phyloP scores from a whole-genome alignment of 2,113 vertebrate genomes.

The Ceuthmochares aereus region DNA sequence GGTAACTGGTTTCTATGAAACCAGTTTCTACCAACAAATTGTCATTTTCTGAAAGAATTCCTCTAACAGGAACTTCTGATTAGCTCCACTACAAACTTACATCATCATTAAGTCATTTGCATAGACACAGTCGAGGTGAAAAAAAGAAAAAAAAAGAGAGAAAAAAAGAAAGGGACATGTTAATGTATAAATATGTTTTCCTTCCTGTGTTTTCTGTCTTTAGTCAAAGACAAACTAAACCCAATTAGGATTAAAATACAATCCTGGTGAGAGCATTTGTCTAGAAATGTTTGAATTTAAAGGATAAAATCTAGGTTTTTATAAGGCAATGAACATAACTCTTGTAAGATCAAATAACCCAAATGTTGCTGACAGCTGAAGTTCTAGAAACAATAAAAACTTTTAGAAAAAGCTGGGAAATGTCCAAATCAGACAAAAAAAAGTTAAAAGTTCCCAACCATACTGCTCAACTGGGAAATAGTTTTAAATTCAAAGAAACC shows the following conservation, averaged over 20 bases:
- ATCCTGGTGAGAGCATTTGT: background rate
- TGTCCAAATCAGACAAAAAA: background rate
- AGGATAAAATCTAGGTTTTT: background rate
- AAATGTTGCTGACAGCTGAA: background rate
- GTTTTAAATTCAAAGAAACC: background rate
- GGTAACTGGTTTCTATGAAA: background rate
- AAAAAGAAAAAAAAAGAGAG: rapidly evolving
- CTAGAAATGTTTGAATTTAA: background rate
- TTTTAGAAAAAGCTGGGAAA: background rate
- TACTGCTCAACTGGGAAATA: background rate
- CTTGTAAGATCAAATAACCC: background rate
- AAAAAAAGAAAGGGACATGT: rapidly evolving
- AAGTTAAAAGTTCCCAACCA: background rate
- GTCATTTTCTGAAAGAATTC: background rate
- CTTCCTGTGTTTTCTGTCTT: background rate
- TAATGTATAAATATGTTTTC: background rate
- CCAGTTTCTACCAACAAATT: background rate
- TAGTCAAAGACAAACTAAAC: background rate
- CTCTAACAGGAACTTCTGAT: background rate
- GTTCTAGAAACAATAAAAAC: background rate
- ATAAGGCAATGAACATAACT: background rate
- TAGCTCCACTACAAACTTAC: background rate
- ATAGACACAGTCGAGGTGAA: background rate
- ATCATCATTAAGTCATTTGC: background rate
- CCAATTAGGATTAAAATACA: rapidly evolving